These are phyloP conservation scores for Drosophila falleni DNA, from an alignment of 2,888 invertebrate genomes.

Conservation along the genomic window DNA sequence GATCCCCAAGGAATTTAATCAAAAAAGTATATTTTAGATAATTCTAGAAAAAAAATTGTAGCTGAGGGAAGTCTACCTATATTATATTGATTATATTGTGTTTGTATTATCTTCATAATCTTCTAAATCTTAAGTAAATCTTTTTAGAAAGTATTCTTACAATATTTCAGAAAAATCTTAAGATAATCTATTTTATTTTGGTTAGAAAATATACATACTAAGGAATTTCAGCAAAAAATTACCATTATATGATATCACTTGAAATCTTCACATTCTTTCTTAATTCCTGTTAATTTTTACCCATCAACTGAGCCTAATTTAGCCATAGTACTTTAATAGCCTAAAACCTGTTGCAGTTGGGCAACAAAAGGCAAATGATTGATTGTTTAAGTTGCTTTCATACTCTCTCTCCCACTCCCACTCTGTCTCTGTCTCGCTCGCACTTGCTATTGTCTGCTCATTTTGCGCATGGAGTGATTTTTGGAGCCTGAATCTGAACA, in stretches of 20 bases:
- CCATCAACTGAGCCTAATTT: background rate
- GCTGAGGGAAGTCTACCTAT: background rate
- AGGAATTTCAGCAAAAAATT: no score
- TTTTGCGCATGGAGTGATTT: constrained; percentile 27
- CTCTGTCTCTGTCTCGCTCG: background rate
- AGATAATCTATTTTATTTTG: no score
- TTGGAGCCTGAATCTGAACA: constrained; percentile 8
- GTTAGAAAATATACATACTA: no score
- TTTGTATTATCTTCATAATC: no score
- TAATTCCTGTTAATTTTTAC: background rate
- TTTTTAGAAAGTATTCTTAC: no score
- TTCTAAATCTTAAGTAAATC: no score
- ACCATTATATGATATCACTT: no score
- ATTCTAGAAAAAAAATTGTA: background rate
- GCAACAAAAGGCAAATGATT: constrained; percentile 47
- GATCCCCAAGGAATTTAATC: background rate
- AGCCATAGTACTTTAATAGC: constrained; percentile 13
- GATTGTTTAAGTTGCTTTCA: constrained; percentile 34
- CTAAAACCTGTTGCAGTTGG: constrained; percentile 49
- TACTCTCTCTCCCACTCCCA: background rate
- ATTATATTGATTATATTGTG: background rate
- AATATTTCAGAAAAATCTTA: no score
- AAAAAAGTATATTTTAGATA: background rate
- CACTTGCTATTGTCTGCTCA: constrained; percentile 17
- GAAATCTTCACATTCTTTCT: no score